Evolutionary conservation across 2,113 vertebrate genomes (phyloP), one percentile per base, ranked within the genome.

Genomic region (Amblyopsis rosae): DNA sequence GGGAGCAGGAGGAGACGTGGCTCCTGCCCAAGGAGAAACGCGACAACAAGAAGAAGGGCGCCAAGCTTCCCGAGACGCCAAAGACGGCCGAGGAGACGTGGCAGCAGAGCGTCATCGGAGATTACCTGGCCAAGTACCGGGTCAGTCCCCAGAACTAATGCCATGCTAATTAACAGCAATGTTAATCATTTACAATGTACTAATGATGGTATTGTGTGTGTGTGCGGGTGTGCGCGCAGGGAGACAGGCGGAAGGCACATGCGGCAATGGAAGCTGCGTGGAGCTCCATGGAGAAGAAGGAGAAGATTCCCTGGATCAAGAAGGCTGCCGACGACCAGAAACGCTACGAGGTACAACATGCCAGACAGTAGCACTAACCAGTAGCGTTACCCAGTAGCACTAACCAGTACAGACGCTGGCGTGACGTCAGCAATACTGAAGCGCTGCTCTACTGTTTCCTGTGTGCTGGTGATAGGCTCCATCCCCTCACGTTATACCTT

Each of bases 311-410:
- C 0, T 94, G 93, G 93, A 94, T 94, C 73, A 94, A 94, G 77
- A 94, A 93, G 62, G 93, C 93, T 0, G 93, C 93, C 0, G 93
- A 94, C 77, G 93, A 94, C 84, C 93, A 94, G 92, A 94, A 93
- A 69, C 79, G 93, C 86, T 94, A 94, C 67, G 93, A 94, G 92
- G 93, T 94, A 88, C 71, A 88, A 82, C 79, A 51, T 26, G 26
- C 26, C 26, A 26, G 26, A 26, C 26, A 26, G 26, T 16, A 60
- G 81, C 84, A 55, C 87, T 89, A 88, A 83, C 92, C 86, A 89
- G 83, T 87, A 87, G 67, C 77, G 74, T 74, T 11, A 48, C 1
- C 61, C 41, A 17, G n/a, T 17, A 7, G 9, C 10, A 0, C 41
- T 45, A 7, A 35, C 58, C 35, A 9, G 12, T 56, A 17, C 56